Conservation (phyloP, 2,888 invertebrate genomes). For the Agonopterix heracliana region DNA sequence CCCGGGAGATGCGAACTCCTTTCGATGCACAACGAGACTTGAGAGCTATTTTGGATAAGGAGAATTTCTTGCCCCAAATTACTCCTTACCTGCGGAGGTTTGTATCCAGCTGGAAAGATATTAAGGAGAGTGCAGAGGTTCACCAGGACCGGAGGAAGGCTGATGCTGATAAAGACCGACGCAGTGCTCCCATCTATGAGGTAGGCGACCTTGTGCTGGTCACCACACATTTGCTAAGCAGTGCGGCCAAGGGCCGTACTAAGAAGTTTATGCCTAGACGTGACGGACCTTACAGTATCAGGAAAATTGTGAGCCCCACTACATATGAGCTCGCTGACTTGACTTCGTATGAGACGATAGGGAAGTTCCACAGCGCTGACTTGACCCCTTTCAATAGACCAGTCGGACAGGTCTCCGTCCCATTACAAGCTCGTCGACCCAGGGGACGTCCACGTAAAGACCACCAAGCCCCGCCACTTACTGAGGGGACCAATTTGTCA, state of each 20-base stretch:
- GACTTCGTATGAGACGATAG: not conserved
- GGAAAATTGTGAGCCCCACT: not conserved
- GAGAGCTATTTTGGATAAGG: slow-evolving; percentile 4
- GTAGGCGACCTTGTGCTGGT: slow-evolving; percentile 12
- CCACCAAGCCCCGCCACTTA: not conserved
- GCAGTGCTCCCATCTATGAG: slow-evolving; percentile 7
- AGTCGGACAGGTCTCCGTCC: not conserved
- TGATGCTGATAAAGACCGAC: slow-evolving; percentile 9
- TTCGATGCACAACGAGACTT: slow-evolving; percentile 13
- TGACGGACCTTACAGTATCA: slow-evolving; percentile 27
- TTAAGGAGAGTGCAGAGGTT: slow-evolving; percentile 14
- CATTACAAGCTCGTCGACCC: not conserved
- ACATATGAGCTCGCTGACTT: not conserved
- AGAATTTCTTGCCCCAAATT: slow-evolving; percentile 15
- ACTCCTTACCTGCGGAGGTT: slow-evolving; percentile 11
- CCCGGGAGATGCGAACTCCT: slow-evolving; percentile 20
- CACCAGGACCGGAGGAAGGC: slow-evolving; percentile 13
- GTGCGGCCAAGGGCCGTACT: slow-evolving; percentile 5
- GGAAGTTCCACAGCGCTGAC: not conserved
- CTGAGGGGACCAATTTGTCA: too few species aligned
- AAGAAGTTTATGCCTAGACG: slow-evolving; percentile 28
- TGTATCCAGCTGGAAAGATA: slow-evolving; percentile 5
- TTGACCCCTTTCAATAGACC: not conserved
- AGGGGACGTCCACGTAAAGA: not conserved
- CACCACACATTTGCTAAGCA: slow-evolving; percentile 11